A percentile compares a stretch with the other conserved stretches of the same genome.
phyloP scores from a whole-genome alignment of 2,797 vertebrate genomes.

The Acanthopagrus latus region DNA sequence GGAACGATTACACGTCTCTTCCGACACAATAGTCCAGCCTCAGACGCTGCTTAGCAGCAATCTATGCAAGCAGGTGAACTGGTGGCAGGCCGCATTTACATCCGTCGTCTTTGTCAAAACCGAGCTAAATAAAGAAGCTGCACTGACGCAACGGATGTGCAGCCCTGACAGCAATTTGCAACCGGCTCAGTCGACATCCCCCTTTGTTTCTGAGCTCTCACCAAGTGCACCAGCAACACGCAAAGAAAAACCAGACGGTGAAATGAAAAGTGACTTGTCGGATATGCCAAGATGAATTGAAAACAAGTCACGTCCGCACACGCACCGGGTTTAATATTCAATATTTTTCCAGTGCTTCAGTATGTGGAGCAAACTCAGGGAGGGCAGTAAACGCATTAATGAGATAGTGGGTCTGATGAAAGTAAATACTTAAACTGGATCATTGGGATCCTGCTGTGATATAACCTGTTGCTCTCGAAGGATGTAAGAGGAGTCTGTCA shows the following conservation, averaged over 20 bases:
- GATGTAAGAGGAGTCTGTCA: conserved; percentile 6
- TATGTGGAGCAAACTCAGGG: neutral
- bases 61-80: neutral
- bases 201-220: neutral
- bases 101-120: neutral
- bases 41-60: neutral
- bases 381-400: conserved; percentile 14
- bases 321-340: neutral
- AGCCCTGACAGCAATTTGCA: neutral
- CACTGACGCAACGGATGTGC: neutral
- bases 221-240: neutral
- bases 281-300: neutral
- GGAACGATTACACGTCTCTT: neutral
- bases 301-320: neutral
- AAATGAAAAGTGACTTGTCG: neutral
- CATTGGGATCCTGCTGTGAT: conserved; percentile 35
- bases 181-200: neutral
- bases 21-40: no score
- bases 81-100: neutral
- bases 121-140: neutral
- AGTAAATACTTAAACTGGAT: conserved; percentile 28
- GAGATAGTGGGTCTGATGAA: conserved; percentile 13
- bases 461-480: conserved; percentile 22
- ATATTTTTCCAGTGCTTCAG: neutral
- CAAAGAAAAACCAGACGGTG: neutral